Evolutionary conservation across 1,140 invertebrate genomes (phyloP).

Genomic region (Orius laevigatus): DNA sequence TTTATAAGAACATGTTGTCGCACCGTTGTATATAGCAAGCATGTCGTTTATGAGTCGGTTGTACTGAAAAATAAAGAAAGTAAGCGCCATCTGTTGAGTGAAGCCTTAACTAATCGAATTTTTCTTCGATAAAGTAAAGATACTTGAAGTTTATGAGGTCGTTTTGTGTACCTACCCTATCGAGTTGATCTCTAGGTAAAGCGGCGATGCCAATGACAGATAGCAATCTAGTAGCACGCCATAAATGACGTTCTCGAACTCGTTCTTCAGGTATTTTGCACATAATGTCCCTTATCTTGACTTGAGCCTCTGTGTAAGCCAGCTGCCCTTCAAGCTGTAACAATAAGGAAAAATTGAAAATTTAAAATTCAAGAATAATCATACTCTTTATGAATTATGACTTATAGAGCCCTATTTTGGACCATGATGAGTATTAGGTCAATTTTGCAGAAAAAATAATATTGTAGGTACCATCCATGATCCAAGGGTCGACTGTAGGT

Average conservation of each 20-base stretch:
- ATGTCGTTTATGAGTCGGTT: constrained; percentile 74
- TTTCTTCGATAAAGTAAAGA: no score
- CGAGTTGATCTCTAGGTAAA: constrained; percentile 61
- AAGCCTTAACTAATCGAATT: no score
- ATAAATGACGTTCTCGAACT: constrained; percentile 49
- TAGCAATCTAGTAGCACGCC: constrained; percentile 57
- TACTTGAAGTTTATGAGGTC: no score
- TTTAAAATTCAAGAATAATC: constrained; percentile 3
- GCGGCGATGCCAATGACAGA: constrained; percentile 70
- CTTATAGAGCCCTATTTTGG: no score
- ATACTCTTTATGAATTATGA: no score
- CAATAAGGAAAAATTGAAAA: constrained; percentile 10
- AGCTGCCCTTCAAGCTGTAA: constrained; percentile 57
- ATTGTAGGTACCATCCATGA: no score
- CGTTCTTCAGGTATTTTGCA: constrained; percentile 41
- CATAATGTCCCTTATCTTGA: constrained; percentile 53
- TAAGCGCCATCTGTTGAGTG: not conserved
- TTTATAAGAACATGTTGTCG: constrained; percentile 67
- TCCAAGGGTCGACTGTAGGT: no score
- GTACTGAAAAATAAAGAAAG: constrained; percentile 42
- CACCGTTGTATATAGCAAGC: constrained; percentile 73
- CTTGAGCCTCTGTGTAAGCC: constrained; percentile 61
- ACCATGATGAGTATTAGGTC: no score
- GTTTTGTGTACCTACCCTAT: constrained; percentile 55
- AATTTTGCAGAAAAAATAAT: no score